phyloP scores from a whole-genome alignment of 2,888 invertebrate genomes.

The Acronicta leporina region DNA sequence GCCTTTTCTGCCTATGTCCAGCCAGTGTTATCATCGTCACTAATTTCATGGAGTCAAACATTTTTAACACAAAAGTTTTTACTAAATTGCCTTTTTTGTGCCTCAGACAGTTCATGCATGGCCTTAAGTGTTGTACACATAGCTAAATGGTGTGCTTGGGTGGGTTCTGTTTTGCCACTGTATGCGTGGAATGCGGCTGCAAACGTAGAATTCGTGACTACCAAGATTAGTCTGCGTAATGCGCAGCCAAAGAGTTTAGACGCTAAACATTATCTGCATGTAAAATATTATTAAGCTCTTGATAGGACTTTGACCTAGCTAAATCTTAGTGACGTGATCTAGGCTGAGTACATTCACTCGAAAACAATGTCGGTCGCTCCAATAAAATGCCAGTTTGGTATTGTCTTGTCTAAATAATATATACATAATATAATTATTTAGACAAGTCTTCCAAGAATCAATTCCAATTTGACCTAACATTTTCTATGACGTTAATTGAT shows the following conservation, averaged over 20 bases:
- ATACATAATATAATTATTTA: no score
- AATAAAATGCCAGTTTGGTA: conserved; percentile 21
- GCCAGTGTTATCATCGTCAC: conserved; percentile 1
- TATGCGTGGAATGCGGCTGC: conserved; percentile 69
- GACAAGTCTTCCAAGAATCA: conserved; percentile 3
- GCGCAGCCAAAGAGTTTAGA: conserved; percentile 49
- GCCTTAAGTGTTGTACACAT: not conserved
- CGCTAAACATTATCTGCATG: conserved; percentile 45
- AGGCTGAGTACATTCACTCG: conserved; percentile 14
- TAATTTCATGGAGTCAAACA: conserved; percentile 7
- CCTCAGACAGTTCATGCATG: not conserved
- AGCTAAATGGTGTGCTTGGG: conserved; percentile 21
- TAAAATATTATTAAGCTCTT: conserved; percentile 41
- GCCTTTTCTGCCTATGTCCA: conserved; percentile 3
- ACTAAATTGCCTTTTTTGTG: not conserved
- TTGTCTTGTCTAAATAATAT: conserved; percentile 4
- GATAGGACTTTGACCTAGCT: conserved; percentile 20
- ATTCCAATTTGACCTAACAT: not conserved
- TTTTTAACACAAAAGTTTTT: conserved; percentile 4
- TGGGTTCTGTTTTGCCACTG: conserved; percentile 39
- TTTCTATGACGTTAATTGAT: no score
- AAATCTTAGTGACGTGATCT: conserved; percentile 14
- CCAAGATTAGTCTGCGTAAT: conserved; percentile 66
- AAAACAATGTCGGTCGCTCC: conserved; percentile 18
- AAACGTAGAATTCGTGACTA: conserved; percentile 64